Evolutionary conservation across 2,113 vertebrate species (phyloP).

Genomic region (Cepphus grylle): DNA sequence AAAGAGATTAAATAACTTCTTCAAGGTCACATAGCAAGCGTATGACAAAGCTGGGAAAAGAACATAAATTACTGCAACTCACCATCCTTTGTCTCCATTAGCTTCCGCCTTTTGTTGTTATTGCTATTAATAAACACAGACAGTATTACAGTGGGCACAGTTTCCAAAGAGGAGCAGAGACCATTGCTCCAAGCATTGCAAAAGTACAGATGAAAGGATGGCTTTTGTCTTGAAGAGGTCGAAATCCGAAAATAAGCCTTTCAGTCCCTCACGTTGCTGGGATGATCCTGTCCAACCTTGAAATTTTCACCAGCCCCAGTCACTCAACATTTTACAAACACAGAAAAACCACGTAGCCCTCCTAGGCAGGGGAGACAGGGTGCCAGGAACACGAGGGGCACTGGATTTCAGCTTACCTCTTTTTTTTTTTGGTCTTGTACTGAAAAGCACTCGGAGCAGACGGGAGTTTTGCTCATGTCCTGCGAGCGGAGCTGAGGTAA

Average conservation of each 20-base stretch:
- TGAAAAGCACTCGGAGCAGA: neutral
- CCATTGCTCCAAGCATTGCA: neutral
- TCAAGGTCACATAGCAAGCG: slow-evolving; percentile 8
- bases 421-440: neutral
- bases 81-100: neutral
- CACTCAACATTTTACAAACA: neutral
- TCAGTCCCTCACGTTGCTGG: neutral
- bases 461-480: slow-evolving; percentile 11
- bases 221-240: neutral
- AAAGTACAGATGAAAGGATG: neutral
- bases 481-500: neutral
- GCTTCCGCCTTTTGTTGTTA: slow-evolving; percentile 43
- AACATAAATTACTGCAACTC: neutral
- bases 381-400: neutral
- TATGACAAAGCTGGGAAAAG: slow-evolving; percentile 43
- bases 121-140: slow-evolving; percentile 12
- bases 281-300: neutral
- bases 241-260: neutral
- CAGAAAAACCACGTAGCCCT: accelerated
- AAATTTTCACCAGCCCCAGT: neutral
- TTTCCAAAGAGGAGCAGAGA: neutral
- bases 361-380: neutral
- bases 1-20: slow-evolving; percentile 36
- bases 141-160: neutral
- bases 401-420: neutral